These are phyloP conservation scores for Mustela nigripes DNA, from an alignment of 2,113 vertebrate species.

Conservation along the genomic window DNA sequence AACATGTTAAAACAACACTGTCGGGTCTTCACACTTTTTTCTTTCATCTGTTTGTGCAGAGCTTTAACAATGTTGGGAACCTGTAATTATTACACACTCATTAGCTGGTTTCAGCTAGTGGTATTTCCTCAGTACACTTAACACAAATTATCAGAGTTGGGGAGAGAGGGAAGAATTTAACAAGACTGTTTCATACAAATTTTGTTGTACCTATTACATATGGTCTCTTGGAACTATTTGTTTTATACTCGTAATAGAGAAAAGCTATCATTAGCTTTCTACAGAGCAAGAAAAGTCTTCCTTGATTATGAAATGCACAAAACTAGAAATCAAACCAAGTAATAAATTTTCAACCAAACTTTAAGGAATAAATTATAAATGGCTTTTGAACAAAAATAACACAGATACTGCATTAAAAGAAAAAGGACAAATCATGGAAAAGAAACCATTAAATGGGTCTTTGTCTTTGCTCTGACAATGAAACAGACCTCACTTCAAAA, in stretches of 20 bases:
- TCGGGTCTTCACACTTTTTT: constrained; percentile 98
- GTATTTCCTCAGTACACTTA: constrained; percentile 59
- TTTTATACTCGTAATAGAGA: background rate
- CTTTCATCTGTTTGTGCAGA: constrained; percentile 99
- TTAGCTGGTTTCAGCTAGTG: constrained; percentile 74
- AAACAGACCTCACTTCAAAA: constrained; percentile 27
- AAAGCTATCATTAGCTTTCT: constrained; percentile 25
- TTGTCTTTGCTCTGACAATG: constrained; percentile 20
- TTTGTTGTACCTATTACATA: background rate
- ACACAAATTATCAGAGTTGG: constrained; percentile 35
- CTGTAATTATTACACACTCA: constrained; percentile 87
- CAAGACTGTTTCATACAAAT: background rate
- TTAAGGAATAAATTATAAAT: constrained; percentile 42
- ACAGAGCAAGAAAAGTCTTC: background rate
- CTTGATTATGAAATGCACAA: background rate
- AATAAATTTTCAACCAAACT: constrained; percentile 37
- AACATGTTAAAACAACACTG: constrained; percentile 99
- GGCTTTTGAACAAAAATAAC: background rate
- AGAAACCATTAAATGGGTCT: background rate
- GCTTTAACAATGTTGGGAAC: constrained; percentile 99
- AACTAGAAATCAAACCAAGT: constrained; percentile 42
- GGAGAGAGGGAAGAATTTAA: background rate
- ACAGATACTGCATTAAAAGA: background rate
- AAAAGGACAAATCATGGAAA: constrained; percentile 3
- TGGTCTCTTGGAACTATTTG: constrained; percentile 36